Percentiles rank a stretch among this genome's conserved stretches.
Conservation (phyloP, 2,797 vertebrate genomes). For the Premnoplex brunnescens region DNA sequence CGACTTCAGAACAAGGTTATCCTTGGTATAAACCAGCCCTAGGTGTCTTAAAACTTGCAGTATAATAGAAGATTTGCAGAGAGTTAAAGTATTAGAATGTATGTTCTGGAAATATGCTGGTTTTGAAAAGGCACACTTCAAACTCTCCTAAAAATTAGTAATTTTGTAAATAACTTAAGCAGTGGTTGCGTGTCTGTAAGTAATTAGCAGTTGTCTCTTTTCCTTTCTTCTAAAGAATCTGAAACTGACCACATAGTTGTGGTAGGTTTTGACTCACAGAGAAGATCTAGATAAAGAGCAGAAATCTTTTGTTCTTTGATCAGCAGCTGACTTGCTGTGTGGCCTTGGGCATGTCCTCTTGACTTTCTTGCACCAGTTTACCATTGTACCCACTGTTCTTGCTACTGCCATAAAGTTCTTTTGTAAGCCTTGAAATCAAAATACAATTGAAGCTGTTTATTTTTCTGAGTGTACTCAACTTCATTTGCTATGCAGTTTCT, state of each 20-base stretch:
- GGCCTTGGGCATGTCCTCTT: not conserved
- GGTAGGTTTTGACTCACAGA: not conserved
- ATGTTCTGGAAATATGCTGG: not conserved
- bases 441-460: not conserved
- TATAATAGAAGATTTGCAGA: not conserved
- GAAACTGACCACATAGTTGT: not conserved
- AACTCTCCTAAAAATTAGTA: not conserved
- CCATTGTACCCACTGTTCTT: not conserved
- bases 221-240: not conserved
- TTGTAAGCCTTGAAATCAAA: not conserved
- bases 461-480: not conserved
- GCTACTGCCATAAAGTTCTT: not conserved
- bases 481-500: not conserved
- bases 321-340: not conserved
- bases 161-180: not conserved
- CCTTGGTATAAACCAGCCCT: not conserved
- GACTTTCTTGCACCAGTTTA: not conserved
- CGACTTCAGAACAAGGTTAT: not conserved
- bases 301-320: constrained; percentile 27
- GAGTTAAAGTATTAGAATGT: not conserved
- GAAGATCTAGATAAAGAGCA: not conserved
- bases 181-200: not conserved
- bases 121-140: not conserved
- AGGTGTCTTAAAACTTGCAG: not conserved
- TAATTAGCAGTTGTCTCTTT: not conserved